These are phyloP conservation scores for Blera fallax DNA, from an alignment of 2,888 invertebrate genomes.

Conservation along the genomic window DNA sequence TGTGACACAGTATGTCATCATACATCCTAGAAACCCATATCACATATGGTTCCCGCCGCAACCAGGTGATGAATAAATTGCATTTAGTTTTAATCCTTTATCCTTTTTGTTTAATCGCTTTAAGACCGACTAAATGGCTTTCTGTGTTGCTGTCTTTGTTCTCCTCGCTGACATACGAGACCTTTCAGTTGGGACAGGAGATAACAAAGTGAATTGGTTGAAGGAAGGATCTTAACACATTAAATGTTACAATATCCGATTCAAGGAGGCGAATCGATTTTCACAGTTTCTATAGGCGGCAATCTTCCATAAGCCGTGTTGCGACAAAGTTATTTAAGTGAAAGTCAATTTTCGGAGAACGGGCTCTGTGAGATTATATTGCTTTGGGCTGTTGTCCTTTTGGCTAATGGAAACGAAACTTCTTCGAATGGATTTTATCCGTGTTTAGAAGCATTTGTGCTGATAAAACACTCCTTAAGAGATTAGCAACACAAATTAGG, in stretches of 20 bases:
- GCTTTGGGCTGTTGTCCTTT: neutral
- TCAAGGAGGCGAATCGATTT: constrained; percentile 37
- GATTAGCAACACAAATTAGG: constrained; percentile 12
- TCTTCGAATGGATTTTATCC: neutral
- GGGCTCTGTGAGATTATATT: neutral
- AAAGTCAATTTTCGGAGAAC: neutral
- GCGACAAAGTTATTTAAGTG: neutral
- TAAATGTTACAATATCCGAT: neutral
- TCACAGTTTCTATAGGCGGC: neutral
- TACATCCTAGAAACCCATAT: constrained; percentile 7
- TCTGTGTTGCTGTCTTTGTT: constrained; percentile 2
- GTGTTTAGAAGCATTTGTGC: neutral
- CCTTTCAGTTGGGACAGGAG: neutral
- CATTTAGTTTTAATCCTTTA: constrained; percentile 51
- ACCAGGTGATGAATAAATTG: constrained; percentile 23
- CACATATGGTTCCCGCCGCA: neutral
- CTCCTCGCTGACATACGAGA: neutral
- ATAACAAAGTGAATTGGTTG: constrained; percentile 18
- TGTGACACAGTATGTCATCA: constrained; percentile 15
- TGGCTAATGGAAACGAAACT: neutral
- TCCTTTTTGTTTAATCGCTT: constrained; percentile 45
- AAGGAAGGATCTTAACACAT: neutral
- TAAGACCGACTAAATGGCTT: constrained; percentile 39
- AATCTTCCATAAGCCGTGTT: neutral
- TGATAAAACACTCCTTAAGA: constrained; percentile 3